Evolutionary conservation across 2,113 vertebrate genomes (phyloP).

Genomic region (Gnathonemus echidnorhynchus): DNA sequence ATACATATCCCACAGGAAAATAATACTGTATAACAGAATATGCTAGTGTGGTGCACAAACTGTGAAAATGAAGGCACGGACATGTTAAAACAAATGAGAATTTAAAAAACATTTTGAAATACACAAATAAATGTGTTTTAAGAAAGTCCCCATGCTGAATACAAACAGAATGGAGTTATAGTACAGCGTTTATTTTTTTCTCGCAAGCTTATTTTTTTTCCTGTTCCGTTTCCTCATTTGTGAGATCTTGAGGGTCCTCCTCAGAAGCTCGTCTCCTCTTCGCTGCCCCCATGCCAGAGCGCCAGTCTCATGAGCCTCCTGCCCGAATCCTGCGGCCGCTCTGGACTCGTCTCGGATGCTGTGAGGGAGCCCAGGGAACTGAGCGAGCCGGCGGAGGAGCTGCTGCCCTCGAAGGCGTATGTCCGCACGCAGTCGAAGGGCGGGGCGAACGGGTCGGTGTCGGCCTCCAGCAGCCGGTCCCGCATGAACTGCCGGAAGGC

Average conservation of each 20-base stretch:
- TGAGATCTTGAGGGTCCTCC: neutral
- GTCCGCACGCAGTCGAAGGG: slow-evolving; percentile 78
- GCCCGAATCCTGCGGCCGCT: slow-evolving; percentile 52
- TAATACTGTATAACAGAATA: neutral
- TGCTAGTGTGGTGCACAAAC: neutral
- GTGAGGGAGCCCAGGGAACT: slow-evolving; percentile 72
- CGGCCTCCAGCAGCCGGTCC: slow-evolving; percentile 77
- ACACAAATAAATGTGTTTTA: neutral
- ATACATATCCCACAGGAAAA: neutral
- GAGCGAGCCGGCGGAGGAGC: slow-evolving; percentile 76
- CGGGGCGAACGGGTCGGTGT: slow-evolving; percentile 66
- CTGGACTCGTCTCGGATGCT: slow-evolving; percentile 42
- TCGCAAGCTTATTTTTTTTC: neutral
- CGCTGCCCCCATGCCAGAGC: slow-evolving; percentile 46
- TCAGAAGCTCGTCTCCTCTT: slow-evolving; percentile 58
- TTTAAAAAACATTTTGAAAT: neutral
- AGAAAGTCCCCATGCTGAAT: neutral
- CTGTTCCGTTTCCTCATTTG: neutral
- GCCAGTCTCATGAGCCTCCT: slow-evolving; percentile 60
- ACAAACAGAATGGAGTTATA: neutral
- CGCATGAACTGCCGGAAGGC: slow-evolving; percentile 79
- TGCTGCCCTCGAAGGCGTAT: slow-evolving; percentile 76
- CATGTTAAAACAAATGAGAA: neutral
- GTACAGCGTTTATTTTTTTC: neutral
- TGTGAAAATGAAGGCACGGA: neutral